Percentiles rank a stretch among this genome's conserved stretches.
Evolutionary conservation across 2,113 vertebrate genomes (phyloP).

Genomic region (Thunnus maccoyii): DNA sequence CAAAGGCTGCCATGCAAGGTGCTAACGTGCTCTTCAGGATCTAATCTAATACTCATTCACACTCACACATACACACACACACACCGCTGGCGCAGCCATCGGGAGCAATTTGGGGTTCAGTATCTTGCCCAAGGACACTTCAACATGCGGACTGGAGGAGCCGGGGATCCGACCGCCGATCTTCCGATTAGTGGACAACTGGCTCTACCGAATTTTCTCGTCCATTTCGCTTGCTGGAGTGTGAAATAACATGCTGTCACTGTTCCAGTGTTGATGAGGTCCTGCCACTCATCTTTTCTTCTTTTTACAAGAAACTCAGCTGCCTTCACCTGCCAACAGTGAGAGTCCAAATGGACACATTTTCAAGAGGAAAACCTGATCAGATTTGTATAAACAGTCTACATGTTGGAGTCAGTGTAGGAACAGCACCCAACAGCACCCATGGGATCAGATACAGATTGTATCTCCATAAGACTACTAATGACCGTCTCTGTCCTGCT

Average conservation of each 20-base stretch:
- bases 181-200: no score
- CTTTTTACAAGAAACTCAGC: background rate
- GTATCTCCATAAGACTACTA: slow-evolving; percentile 47
- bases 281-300: background rate
- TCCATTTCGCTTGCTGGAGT: background rate
- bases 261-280: background rate
- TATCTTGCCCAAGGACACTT: no score
- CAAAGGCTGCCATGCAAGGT: no score
- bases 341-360: background rate
- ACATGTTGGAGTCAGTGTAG: background rate
- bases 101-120: no score
- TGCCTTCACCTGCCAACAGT: background rate
- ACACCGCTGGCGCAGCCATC: no score
- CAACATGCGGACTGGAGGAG: no score
- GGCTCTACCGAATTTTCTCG: no score
- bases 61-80: no score
- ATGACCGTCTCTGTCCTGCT: slow-evolving; percentile 43
- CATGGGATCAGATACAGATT: slow-evolving; percentile 42
- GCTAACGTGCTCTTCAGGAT: no score
- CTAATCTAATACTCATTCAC: no score
- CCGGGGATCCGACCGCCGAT: no score
- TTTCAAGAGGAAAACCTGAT: background rate
- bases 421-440: slow-evolving; percentile 26
- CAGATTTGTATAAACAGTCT: background rate
- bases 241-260: background rate